phyloP scores from a whole-genome alignment of 2,888 invertebrate genomes.

The Sphaerolaimus hirsutus region DNA sequence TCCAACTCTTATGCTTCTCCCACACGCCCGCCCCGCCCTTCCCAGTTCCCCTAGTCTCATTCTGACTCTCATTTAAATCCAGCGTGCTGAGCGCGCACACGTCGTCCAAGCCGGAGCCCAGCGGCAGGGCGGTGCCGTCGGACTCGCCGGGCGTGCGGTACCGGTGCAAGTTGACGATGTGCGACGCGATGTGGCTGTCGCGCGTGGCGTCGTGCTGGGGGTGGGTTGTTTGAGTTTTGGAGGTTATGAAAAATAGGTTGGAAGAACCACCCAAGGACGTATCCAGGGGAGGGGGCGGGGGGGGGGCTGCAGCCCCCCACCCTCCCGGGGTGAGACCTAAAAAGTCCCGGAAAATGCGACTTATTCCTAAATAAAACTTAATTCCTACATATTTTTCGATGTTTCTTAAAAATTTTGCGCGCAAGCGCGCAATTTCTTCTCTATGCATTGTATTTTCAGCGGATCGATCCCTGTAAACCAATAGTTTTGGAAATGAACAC shows the following conservation, averaged over 20 bases:
- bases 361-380: too few relatives aligned
- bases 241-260: background rate
- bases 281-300: background rate
- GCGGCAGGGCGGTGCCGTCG: conserved; percentile 47
- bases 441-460: too few relatives aligned
- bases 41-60: conserved; percentile 29
- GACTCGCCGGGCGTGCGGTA: conserved; percentile 74
- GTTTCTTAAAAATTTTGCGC: too few relatives aligned
- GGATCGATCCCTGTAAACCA: too few relatives aligned
- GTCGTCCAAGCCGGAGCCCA: conserved; percentile 9
- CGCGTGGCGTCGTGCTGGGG: conserved; percentile 47
- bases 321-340: too few relatives aligned
- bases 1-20: conserved; percentile 21
- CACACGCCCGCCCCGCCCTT: conserved; percentile 12
- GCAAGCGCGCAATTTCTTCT: too few relatives aligned
- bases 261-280: background rate
- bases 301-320: too few relatives aligned
- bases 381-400: too few relatives aligned
- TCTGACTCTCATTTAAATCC: conserved; percentile 32
- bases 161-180: conserved; percentile 86
- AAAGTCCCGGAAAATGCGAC: too few relatives aligned
- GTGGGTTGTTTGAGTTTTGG: background rate
- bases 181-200: conserved; percentile 76
- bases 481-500: too few relatives aligned
- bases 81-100: background rate